phyloP scores from a whole-genome alignment of 2,797 vertebrate species.

The Sebastes variabilis region DNA sequence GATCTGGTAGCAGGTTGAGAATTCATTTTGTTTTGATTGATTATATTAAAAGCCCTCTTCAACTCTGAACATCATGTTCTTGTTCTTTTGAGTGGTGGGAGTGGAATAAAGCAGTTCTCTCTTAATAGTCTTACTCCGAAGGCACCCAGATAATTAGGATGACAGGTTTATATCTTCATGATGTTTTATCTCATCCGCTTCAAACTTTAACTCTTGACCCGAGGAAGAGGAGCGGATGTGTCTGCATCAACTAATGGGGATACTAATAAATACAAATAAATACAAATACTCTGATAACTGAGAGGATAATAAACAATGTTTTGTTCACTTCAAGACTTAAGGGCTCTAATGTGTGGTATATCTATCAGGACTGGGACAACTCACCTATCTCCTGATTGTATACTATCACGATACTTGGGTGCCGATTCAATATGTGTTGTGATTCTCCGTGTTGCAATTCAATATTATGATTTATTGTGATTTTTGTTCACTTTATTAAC shows the following conservation, averaged over 20 bases:
- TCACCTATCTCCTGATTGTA: too few relatives aligned
- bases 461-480: too few relatives aligned
- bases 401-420: too few relatives aligned
- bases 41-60: constrained; percentile 31
- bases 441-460: too few relatives aligned
- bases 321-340: neutral
- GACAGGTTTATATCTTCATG: constrained; percentile 4
- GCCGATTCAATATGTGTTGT: too few relatives aligned
- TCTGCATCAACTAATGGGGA: neutral
- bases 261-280: neutral
- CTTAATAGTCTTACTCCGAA: neutral
- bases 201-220: neutral
- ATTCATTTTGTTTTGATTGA: constrained; percentile 33
- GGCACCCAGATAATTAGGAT: neutral
- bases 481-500: too few relatives aligned
- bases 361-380: neutral
- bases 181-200: constrained; percentile 10
- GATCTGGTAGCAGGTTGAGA: constrained; percentile 25
- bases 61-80: constrained; percentile 38
- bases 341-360: neutral
- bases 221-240: too few relatives aligned
- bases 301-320: neutral
- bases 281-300: neutral
- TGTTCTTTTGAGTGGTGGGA: constrained; percentile 4
- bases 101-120: constrained; percentile 10